Base-by-base conservation (phyloP, 2,113 vertebrate genomes). In the Cheirogaleus medius region DNA sequence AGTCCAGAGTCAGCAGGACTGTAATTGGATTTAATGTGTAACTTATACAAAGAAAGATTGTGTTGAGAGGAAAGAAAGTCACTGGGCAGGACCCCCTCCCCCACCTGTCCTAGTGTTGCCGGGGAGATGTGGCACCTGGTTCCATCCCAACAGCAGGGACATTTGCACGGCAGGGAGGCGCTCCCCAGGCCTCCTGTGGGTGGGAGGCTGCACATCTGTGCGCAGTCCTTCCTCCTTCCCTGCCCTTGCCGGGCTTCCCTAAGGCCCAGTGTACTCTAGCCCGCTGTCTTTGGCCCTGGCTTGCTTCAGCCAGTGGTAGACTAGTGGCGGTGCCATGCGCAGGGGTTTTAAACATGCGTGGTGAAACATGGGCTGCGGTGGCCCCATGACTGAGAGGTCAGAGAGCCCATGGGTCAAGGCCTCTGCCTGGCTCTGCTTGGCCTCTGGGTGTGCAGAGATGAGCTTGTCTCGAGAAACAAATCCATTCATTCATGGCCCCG, bases 1-100 rank as follows among this genome's bases (percentile, higher is more conserved):
- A 68, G 81, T 54, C 87, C 58, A 74, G 95, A 14, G 96, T 97
- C 96, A 97, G 95, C 96, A 94, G 81, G 93, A 39, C 92, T 83
- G 13, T 97, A 97, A 97, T 94, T 98, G 96, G 91, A 97, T 97
- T 98, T 95, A 86, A 94, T 78, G 91, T 66, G 1, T 44, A 88
- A 94, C 88, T 69, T 95, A 77, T 6, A 89, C 80, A 81, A 94
- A 87, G 97, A 84, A 73, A 81, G 93, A 73, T 27, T 13, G n/a
- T 42, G 34, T 64, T 1, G 25, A 34, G 63, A 32, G 21, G 85
- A 80, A 69, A 83, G 89, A 77, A 87, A 91, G 91, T 54, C 86
- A 54, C 3, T 8, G 82, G 52, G 76, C 27, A 71, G 91, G 77
- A 34, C 44, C 63, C 32, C 32, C 47, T 71, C 64, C 47, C 18